phyloP scores from a whole-genome alignment of 2,797 vertebrate genomes.

The Arctocebus calabarensis region DNA sequence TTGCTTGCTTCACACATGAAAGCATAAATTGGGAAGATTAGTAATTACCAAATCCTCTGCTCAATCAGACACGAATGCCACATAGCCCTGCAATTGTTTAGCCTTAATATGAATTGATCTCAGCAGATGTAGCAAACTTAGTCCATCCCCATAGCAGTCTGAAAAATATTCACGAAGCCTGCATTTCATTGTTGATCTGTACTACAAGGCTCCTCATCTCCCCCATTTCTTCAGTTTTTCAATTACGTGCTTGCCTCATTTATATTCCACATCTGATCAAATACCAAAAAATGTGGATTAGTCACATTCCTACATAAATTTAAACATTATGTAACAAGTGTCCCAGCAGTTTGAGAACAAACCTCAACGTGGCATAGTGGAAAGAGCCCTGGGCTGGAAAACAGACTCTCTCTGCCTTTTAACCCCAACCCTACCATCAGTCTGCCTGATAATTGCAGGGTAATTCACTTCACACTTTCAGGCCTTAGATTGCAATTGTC shows the following conservation, averaged over 20 bases:
- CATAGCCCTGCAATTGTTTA: constrained; percentile 65
- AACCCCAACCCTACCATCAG: not conserved
- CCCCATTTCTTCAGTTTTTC: constrained; percentile 68
- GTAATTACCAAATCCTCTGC: constrained; percentile 72
- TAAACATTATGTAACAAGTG: constrained; percentile 78
- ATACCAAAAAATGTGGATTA: constrained; percentile 77
- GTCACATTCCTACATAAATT: constrained; percentile 82
- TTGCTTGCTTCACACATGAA: constrained; percentile 70
- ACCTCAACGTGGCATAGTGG: not conserved
- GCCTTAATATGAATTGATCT: constrained; percentile 70
- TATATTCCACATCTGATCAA: constrained; percentile 78
- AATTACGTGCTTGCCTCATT: constrained; percentile 74
- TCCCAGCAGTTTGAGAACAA: constrained; percentile 66
- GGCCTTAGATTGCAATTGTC: not conserved
- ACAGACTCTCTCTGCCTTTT: not conserved
- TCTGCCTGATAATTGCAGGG: not conserved
- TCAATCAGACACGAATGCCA: constrained; percentile 67
- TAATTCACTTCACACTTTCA: not conserved
- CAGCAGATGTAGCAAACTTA: constrained; percentile 53
- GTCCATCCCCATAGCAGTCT: constrained; percentile 19
- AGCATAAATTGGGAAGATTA: constrained; percentile 55
- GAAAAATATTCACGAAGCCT: constrained; percentile 51
- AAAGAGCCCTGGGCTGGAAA: constrained; percentile 31
- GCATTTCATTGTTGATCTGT: constrained; percentile 38
- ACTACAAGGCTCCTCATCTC: not conserved